A percentile compares a stretch with the other conserved stretches of the same genome.
phyloP scores from a whole-genome alignment of 2,888 invertebrate species.

The Cataglyphis cursor region DNA sequence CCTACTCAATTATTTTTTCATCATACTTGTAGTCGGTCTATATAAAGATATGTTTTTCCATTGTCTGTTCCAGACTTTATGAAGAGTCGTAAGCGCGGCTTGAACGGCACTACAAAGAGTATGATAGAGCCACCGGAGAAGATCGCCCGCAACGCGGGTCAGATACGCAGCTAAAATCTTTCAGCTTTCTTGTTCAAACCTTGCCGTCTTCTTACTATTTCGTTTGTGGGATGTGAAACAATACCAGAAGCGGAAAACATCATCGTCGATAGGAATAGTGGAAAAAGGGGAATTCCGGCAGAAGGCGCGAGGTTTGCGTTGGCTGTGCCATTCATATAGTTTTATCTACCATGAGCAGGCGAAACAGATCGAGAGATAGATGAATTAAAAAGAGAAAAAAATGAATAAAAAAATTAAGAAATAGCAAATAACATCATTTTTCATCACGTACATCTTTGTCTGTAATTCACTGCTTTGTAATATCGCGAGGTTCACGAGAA shows the following conservation, averaged over 20 bases:
- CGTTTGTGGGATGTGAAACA: conserved; percentile 50
- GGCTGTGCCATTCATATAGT: conserved; percentile 86
- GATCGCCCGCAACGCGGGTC: conserved; percentile 86
- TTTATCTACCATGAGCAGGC: conserved; percentile 74
- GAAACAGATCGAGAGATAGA: conserved; percentile 57
- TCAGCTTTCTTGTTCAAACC: conserved; percentile 71
- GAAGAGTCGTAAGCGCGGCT: conserved; percentile 90
- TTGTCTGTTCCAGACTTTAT: conserved; percentile 89
- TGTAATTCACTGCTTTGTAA: conserved; percentile 25
- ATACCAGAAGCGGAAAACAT: conserved; percentile 61
- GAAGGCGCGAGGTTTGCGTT: conserved; percentile 81
- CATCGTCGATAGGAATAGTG: conserved; percentile 53
- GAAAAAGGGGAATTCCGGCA: conserved; percentile 54
- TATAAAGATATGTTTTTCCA: conserved; percentile 66
- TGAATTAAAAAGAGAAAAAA: neutral
- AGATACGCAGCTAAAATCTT: conserved; percentile 85
- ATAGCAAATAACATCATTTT: conserved; percentile 47
- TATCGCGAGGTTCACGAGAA: conserved; percentile 13
- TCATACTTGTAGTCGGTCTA: neutral
- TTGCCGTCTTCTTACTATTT: conserved; percentile 70
- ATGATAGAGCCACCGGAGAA: conserved; percentile 86
- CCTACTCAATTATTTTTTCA: neutral
- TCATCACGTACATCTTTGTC: conserved; percentile 32
- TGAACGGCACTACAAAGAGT: conserved; percentile 87
- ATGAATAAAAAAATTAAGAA: conserved; percentile 8